Evolutionary conservation across 2,113 vertebrate genomes (phyloP).

Genomic region (Takifugu bimaculatus): DNA sequence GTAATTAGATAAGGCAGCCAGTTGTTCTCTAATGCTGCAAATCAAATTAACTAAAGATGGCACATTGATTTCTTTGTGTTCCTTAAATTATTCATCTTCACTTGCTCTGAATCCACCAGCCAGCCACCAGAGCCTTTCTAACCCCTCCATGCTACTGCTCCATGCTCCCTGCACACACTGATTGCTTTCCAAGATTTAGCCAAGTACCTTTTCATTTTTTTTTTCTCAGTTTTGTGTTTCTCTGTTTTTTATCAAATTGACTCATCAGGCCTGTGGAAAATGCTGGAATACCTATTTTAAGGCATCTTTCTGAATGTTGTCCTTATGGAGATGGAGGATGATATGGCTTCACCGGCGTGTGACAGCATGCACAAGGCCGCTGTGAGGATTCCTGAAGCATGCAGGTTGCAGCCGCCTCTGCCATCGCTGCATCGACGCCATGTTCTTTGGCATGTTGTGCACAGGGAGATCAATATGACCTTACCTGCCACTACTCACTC

Average conservation of each 20-base stretch:
- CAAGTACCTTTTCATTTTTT: conserved; percentile 22
- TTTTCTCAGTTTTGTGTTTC: no score
- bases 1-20: conserved; percentile 75
- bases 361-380: conserved; percentile 11
- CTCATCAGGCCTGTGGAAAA: conserved; percentile 48
- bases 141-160: conserved; percentile 39
- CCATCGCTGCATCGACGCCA: conserved; percentile 65
- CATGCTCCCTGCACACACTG: conserved; percentile 25
- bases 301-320: conserved; percentile 42
- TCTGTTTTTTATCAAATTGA: conserved; percentile 41
- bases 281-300: conserved; percentile 55
- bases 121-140: conserved; percentile 53
- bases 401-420: conserved; percentile 44
- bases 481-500: conserved; percentile 74
- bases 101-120: conserved; percentile 57
- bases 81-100: conserved; percentile 75
- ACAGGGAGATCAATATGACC: conserved; percentile 77
- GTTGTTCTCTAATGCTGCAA: conserved; percentile 74
- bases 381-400: conserved; percentile 55
- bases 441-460: conserved; percentile 73
- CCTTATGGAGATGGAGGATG: conserved; percentile 1
- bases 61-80: conserved; percentile 74
- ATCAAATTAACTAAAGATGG: conserved; percentile 77
- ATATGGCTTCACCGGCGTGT: conserved; percentile 10
- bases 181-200: conserved; percentile 41